Base-by-base conservation (phyloP, 1,140 invertebrate species). In the Melanaphis sacchari region DNA sequence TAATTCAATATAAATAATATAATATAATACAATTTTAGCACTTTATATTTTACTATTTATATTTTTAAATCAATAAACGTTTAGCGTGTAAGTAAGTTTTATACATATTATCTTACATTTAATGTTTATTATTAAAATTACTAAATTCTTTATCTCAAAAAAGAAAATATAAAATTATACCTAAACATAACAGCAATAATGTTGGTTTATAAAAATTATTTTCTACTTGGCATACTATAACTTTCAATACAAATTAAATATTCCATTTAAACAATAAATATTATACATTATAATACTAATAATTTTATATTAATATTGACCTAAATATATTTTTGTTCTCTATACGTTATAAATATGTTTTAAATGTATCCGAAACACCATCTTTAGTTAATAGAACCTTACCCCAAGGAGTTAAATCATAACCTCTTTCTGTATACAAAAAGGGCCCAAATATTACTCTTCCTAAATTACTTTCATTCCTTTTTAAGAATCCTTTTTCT, bases 341-440 rank as follows among this genome's bases (percentile, higher is more conserved):
- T 90, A 31, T 49, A 49, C 46, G 22, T 26, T 90, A 90, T 90
- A 90, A 92, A 93, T 94, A 94, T 84, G 94, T 90, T 85, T 93
- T 81, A 84, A 94, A 94, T 31, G 93, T 93, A 89, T 94, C 88
- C 31, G 94, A 94, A 91, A 94, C 90, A 24, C 90, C 76, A 85
- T 94, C 94, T 76, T 94, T 93, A 84, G 93, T 93, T 40, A 94
- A 66, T 52, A 94, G 54, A 22, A 91, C 94, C 18, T 93, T 93
- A 5, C 94, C 94, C 94, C 94, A 94, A 54, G 94, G 94, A 38
- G 94, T 94, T 49, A 94, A 93, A 81, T 93, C 94, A 40, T 94
- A 91, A 2, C 94, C 94, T 85, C 94, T 93, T n/a, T 94, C 94
- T 36, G 94, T 93, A 40, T 94, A 94, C 15, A 94, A 94, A 66